Evolutionary conservation across 2,113 vertebrate genomes (phyloP).

Genomic region (Spilogale gracilis): DNA sequence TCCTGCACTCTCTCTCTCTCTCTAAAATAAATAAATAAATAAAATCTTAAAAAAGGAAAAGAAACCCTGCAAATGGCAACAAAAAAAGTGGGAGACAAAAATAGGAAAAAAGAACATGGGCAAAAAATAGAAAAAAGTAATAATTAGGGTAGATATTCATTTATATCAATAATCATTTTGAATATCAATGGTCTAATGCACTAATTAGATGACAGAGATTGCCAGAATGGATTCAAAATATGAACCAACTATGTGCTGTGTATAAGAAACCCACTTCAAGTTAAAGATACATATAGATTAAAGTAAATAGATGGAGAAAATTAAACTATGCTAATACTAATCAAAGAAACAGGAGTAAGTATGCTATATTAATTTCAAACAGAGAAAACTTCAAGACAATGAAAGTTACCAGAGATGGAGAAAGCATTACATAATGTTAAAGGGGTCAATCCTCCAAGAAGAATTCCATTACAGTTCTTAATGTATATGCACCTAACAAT

Average conservation of each 20-base stretch:
- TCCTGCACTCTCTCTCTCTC: too few species aligned
- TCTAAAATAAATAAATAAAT: too few species aligned
- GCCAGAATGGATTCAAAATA: neutral
- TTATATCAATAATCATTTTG: neutral
- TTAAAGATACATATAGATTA: neutral
- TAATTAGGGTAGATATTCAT: neutral
- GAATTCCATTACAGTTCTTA: neutral
- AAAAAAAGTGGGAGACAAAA: neutral
- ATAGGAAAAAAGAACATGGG: neutral
- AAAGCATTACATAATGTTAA: neutral
- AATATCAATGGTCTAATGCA: neutral
- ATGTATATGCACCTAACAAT: neutral
- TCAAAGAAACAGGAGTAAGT: neutral
- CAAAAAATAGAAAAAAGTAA: neutral
- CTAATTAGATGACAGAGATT: neutral
- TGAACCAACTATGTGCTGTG: neutral
- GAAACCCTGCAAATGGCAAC: too few species aligned
- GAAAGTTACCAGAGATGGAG: neutral
- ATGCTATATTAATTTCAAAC: neutral
- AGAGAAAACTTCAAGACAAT: neutral
- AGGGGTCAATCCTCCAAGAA: neutral
- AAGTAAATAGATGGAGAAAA: neutral
- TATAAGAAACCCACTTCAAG: neutral
- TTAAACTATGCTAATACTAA: neutral
- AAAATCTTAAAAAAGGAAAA: too few species aligned